Conservation (phyloP, 2,113 vertebrate species). For the Tautogolabrus adspersus region DNA sequence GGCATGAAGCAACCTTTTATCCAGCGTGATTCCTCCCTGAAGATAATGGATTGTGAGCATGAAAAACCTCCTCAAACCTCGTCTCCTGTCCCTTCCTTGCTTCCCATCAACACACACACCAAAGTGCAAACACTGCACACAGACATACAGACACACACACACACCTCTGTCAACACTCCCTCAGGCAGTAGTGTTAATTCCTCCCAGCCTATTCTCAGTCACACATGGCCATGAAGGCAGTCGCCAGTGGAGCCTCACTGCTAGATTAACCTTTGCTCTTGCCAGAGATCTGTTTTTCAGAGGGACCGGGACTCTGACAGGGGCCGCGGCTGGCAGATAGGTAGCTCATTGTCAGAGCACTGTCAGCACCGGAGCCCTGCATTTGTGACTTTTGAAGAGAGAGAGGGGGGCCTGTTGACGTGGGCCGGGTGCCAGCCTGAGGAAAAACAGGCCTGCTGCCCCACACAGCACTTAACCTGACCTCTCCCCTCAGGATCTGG, state of each 20-base stretch:
- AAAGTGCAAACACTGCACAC: not conserved
- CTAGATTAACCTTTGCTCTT: constrained; percentile 82
- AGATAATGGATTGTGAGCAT: constrained; percentile 78
- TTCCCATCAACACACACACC: constrained; percentile 46
- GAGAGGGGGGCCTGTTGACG: constrained; percentile 57
- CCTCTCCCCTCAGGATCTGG: constrained; percentile 68
- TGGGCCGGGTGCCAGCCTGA: constrained; percentile 71
- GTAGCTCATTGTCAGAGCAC: constrained; percentile 75
- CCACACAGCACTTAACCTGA: constrained; percentile 65
- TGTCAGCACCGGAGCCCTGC: constrained; percentile 64
- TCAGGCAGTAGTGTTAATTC: constrained; percentile 72
- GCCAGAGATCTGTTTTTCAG: constrained; percentile 77
- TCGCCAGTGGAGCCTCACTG: constrained; percentile 70
- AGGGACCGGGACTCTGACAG: constrained; percentile 59
- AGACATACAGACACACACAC: constrained; percentile 21
- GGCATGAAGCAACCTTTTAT: constrained; percentile 78
- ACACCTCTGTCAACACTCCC: constrained; percentile 74
- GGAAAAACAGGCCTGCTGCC: constrained; percentile 64
- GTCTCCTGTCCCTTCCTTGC: constrained; percentile 54
- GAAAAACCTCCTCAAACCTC: constrained; percentile 66
- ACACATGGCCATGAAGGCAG: constrained; percentile 74
- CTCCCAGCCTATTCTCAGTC: constrained; percentile 76
- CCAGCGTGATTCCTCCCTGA: constrained; percentile 57
- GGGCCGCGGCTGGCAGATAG: constrained; percentile 64
- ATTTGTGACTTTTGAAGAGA: constrained; percentile 71